phyloP scores from a whole-genome alignment of 37 sponge, comb jelly and placozoan genomes.

The Hexactinellida sp. region DNA sequence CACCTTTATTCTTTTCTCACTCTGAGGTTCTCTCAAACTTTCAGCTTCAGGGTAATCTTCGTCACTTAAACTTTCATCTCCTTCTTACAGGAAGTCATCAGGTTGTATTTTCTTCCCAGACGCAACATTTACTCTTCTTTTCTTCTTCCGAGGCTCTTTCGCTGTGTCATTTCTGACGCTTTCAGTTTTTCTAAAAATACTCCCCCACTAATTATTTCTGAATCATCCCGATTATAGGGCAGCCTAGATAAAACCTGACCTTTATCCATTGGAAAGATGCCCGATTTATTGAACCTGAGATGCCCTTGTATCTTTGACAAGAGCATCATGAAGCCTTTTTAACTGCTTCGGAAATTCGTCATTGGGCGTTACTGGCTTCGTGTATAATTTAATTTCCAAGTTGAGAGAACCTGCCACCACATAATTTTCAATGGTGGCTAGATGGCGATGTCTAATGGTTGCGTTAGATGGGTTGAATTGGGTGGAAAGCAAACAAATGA shows the following conservation, averaged over 20 bases:
- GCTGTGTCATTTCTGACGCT: no score
- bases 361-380: neutral
- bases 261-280: neutral
- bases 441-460: neutral
- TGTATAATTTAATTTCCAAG: neutral
- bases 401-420: neutral
- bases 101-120: neutral
- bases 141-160: neutral
- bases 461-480: neutral
- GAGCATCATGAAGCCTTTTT: neutral
- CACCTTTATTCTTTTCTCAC: no score
- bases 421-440: neutral
- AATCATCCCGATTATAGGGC: neutral
- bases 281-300: neutral
- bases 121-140: neutral
- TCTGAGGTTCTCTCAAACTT: no score
- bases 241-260: conserved; percentile 9
- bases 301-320: neutral
- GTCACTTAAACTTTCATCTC: neutral
- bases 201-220: neutral
- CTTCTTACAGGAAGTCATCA: neutral
- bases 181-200: neutral
- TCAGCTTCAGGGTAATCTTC: neutral
- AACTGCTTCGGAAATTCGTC: neutral
- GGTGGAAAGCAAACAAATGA: neutral